Conservation (phyloP, 2,113 vertebrate species). For the Smithornis capensis region DNA sequence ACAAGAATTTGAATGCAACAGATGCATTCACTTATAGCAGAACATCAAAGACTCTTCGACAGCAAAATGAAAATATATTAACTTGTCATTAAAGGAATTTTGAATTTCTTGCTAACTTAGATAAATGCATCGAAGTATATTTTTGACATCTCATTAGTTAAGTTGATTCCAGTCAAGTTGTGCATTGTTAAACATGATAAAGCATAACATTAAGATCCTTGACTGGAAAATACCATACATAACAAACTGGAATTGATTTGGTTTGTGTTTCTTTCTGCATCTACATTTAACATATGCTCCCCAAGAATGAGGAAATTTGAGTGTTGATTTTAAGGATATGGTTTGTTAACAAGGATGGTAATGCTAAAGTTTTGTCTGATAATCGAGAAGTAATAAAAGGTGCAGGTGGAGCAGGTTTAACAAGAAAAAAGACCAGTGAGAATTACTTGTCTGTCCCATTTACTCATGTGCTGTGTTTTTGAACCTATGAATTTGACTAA, state of each 20-base stretch:
- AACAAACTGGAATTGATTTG: neutral
- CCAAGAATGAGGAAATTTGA: neutral
- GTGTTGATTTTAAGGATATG: neutral
- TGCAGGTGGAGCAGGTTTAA: neutral
- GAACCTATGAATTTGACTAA: neutral
- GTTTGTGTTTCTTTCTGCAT: neutral
- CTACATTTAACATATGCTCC: neutral
- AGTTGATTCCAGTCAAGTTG: conserved; percentile 4
- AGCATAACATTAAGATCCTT: neutral
- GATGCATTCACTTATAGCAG: conserved; percentile 20
- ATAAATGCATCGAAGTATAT: conserved; percentile 67
- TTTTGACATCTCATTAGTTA: conserved; percentile 52
- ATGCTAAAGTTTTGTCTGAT: neutral
- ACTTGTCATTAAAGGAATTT: conserved; percentile 36
- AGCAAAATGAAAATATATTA: conserved; percentile 38
- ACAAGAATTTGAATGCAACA: conserved; percentile 21
- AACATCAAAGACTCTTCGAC: conserved; percentile 1
- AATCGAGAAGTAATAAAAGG: neutral
- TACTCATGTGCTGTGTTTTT: neutral
- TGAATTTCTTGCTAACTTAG: conserved; percentile 64
- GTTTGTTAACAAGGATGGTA: neutral
- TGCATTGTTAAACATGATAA: neutral
- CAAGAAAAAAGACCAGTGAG: neutral
- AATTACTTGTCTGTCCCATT: neutral
- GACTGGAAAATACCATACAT: neutral